phyloP scores from a whole-genome alignment of 2,888 invertebrate species.

The Aphodius granarius region DNA sequence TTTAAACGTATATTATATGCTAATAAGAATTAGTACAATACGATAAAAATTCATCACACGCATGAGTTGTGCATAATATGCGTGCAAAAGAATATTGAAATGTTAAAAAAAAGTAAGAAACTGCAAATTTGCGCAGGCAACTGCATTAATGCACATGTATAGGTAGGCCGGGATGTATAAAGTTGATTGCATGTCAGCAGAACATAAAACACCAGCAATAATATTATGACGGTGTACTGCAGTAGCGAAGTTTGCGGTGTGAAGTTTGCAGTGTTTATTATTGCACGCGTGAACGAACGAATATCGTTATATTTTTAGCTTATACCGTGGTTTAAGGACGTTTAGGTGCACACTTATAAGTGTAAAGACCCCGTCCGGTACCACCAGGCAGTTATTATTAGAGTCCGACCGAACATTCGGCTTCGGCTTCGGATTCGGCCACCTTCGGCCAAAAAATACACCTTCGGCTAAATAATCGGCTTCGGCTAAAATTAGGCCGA shows the following conservation, averaged over 20 bases:
- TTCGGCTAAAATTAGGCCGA: too few relatives aligned
- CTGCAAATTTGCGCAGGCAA: conserved; percentile 17
- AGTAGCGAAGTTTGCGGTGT: not conserved
- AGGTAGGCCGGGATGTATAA: not conserved
- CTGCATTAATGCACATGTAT: conserved; percentile 2
- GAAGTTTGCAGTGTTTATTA: not conserved
- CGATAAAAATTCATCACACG: not conserved
- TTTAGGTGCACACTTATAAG: not conserved
- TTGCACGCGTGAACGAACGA: not conserved
- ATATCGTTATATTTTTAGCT: not conserved
- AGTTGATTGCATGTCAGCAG: not conserved
- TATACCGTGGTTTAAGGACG: not conserved
- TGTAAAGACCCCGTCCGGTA: too few relatives aligned
- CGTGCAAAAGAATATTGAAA: not conserved
- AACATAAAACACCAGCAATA: not conserved
- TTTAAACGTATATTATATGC: too few relatives aligned
- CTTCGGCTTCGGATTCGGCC: too few relatives aligned
- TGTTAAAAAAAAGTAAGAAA: not conserved
- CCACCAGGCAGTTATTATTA: too few relatives aligned
- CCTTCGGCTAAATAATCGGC: too few relatives aligned
- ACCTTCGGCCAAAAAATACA: too few relatives aligned
- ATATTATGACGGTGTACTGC: not conserved
- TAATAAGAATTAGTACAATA: too few relatives aligned
- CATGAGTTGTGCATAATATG: not conserved
- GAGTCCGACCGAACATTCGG: too few relatives aligned